Evolutionary conservation across 2,888 invertebrate genomes (phyloP).

Genomic region (Trissolcus brochymenae): DNA sequence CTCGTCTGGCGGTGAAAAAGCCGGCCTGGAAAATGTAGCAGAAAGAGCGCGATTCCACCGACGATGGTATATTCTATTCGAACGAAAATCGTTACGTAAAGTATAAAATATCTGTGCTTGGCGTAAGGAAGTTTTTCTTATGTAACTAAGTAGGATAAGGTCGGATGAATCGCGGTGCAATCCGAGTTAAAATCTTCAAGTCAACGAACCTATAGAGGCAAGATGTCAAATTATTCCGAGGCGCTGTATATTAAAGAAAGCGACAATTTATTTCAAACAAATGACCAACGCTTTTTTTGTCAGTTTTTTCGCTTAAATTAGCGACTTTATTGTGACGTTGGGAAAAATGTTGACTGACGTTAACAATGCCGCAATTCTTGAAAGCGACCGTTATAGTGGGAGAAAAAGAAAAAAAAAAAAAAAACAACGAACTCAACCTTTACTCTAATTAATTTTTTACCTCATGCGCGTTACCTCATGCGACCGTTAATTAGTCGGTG

Average conservation of each 20-base stretch:
- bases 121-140: conserved; percentile 40
- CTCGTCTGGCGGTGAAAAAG: not conserved
- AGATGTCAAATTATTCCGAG: conserved; percentile 8
- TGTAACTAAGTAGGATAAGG: conserved; percentile 53
- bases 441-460: conserved; percentile 39
- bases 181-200: conserved; percentile 29
- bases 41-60: too few relatives aligned
- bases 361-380: too few relatives aligned
- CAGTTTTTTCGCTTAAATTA: too few relatives aligned
- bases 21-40: not conserved
- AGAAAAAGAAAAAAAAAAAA: too few relatives aligned
- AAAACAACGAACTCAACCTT: conserved; percentile 27
- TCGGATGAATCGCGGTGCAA: conserved; percentile 52
- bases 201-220: conserved; percentile 32
- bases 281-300: too few relatives aligned
- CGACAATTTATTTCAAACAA: not conserved
- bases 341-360: not conserved
- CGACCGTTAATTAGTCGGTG: conserved; percentile 45
- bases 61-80: not conserved
- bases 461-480: conserved; percentile 9
- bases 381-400: too few relatives aligned
- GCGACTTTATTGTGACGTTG: too few relatives aligned
- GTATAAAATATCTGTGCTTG: conserved; percentile 26
- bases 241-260: not conserved
- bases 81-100: conserved; percentile 26